Percentiles rank a stretch among this genome's conserved stretches.
phyloP scores from a whole-genome alignment of 2,888 invertebrate species.

The Clepsis dumicolana region DNA sequence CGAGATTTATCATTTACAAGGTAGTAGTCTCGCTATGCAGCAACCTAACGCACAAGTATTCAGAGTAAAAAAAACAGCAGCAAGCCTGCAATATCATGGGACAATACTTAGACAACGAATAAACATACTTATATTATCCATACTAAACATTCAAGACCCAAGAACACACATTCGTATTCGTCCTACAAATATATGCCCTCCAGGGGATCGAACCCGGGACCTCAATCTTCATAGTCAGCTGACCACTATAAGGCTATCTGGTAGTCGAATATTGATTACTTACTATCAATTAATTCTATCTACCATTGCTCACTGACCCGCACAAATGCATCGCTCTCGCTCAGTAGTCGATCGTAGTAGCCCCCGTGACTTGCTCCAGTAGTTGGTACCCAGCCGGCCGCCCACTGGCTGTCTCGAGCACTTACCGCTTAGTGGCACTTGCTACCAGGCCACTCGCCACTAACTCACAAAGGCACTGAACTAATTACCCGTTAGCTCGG shows the following conservation, averaged over 20 bases:
- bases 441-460: background rate
- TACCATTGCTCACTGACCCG: background rate
- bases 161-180: too few species aligned
- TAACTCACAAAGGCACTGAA: background rate
- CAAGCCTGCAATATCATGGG: too few species aligned
- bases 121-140: too few species aligned
- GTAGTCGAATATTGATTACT: background rate
- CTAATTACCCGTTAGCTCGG: slow-evolving; percentile 4
- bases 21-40: too few species aligned
- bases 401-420: background rate
- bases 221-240: background rate
- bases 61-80: too few species aligned
- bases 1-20: too few species aligned
- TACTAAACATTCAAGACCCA: too few species aligned
- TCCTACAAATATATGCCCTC: too few species aligned
- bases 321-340: background rate
- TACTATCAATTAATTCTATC: background rate
- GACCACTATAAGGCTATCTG: background rate
- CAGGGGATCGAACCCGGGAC: too few species aligned
- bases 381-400: background rate
- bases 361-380: background rate
- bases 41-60: too few species aligned
- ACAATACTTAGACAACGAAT: too few species aligned
- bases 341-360: background rate
- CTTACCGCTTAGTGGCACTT: background rate